These are phyloP conservation scores for Andrena flavipes DNA, from an alignment of 2,888 invertebrate species.

Conservation along the genomic window DNA sequence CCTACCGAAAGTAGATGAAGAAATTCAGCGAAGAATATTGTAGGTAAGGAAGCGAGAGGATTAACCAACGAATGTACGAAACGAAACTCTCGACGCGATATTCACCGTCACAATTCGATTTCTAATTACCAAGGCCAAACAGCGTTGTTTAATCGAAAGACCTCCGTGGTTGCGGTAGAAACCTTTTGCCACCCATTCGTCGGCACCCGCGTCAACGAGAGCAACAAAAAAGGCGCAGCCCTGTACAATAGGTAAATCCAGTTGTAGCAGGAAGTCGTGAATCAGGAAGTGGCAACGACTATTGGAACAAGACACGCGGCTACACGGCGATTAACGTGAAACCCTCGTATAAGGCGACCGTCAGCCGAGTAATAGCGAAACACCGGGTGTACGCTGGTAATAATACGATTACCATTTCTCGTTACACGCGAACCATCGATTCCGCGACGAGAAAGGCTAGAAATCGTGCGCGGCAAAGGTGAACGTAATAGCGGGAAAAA, in stretches of 20 bases:
- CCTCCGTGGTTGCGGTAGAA: not conserved
- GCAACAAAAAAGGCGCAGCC: constrained; percentile 25
- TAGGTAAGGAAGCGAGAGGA: too few relatives aligned
- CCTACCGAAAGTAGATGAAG: too few relatives aligned
- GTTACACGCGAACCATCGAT: constrained; percentile 42
- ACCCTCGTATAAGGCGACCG: constrained; percentile 34
- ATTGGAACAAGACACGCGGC: constrained; percentile 48
- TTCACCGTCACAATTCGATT: not conserved
- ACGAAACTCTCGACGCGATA: not conserved
- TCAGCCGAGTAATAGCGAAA: constrained; percentile 15
- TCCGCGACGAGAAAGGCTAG: constrained; percentile 6
- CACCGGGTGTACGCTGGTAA: constrained; percentile 14
- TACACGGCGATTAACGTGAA: constrained; percentile 45
- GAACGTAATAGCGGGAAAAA: constrained; percentile 6
- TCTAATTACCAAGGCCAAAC: not conserved
- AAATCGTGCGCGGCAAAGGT: constrained; percentile 3
- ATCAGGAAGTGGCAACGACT: constrained; percentile 47
- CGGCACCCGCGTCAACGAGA: not conserved
- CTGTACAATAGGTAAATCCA: constrained; percentile 39
- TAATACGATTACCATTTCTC: constrained; percentile 48
- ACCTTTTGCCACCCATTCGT: not conserved
- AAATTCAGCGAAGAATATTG: too few relatives aligned
- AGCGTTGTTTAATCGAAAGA: not conserved
- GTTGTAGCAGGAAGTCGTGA: constrained; percentile 36
- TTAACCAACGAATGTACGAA: too few relatives aligned